Percentiles rank a stretch among this genome's conserved stretches.
phyloP scores from a whole-genome alignment of 2,888 invertebrate species.

The Ophion obscuratus region DNA sequence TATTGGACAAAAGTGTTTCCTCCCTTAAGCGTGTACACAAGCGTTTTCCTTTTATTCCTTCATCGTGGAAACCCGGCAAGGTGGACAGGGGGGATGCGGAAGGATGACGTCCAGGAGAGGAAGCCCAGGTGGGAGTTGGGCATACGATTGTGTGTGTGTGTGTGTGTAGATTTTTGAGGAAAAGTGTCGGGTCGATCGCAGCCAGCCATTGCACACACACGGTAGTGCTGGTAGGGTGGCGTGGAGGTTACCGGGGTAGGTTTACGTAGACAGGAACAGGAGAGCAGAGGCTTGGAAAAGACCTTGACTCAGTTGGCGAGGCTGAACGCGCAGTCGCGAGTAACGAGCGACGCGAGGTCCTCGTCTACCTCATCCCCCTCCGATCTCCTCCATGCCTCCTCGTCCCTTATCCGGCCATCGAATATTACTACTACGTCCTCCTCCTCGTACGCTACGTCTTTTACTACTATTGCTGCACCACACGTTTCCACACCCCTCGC shows the following conservation, averaged over 20 bases:
- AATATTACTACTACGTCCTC: conserved; percentile 62
- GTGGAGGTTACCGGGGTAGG: conserved; percentile 20
- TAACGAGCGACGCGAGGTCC: conserved; percentile 52
- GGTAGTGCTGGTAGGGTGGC: conserved; percentile 9
- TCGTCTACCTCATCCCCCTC: conserved; percentile 31
- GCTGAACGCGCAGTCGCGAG: conserved; percentile 72
- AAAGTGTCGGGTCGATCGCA: conserved; percentile 78
- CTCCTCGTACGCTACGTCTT: conserved; percentile 61
- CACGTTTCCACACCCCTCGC: conserved; percentile 25
- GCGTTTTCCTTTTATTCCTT: too few relatives aligned
- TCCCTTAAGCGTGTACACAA: too few relatives aligned
- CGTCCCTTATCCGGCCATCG: conserved; percentile 25
- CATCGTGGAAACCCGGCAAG: background rate
- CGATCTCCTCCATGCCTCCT: background rate
- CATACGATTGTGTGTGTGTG: conserved; percentile 37
- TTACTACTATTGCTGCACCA: conserved; percentile 58
- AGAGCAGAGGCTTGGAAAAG: conserved; percentile 61
- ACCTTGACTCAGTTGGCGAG: conserved; percentile 78
- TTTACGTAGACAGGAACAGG: conserved; percentile 39
- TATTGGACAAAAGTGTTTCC: too few relatives aligned
- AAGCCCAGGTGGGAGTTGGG: conserved; percentile 17
- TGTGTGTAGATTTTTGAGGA: conserved; percentile 51
- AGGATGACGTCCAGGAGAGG: background rate
- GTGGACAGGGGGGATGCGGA: background rate
- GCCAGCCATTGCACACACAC: conserved; percentile 64